phyloP scores from a whole-genome alignment of 2,888 invertebrate species.

The Tetheella fluctuosa region DNA sequence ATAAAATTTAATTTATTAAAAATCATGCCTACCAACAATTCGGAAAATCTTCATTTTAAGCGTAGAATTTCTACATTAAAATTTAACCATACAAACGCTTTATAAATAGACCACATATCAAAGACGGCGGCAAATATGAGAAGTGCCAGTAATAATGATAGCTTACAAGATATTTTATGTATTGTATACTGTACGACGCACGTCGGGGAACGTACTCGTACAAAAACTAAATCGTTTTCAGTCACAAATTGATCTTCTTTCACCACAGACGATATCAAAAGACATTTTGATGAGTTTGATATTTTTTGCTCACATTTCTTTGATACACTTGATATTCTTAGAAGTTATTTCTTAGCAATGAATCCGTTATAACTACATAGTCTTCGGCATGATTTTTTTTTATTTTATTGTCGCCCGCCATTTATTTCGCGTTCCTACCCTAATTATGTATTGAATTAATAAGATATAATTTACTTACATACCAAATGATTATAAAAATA shows the following conservation, averaged over 20 bases:
- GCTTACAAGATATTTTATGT: conserved; percentile 21
- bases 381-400: background rate
- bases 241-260: conserved; percentile 4
- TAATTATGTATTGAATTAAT: too few species aligned
- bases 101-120: conserved; percentile 37
- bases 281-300: conserved; percentile 3
- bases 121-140: conserved; percentile 33
- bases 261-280: background rate
- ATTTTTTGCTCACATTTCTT: background rate
- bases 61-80: background rate
- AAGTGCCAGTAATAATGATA: conserved; percentile 9
- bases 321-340: background rate
- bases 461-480: too few species aligned
- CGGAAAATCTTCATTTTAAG: too few species aligned
- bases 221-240: conserved; percentile 9
- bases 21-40: too few species aligned
- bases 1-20: too few species aligned
- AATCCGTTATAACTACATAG: background rate
- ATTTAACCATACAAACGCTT: conserved; percentile 19
- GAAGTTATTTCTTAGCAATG: background rate
- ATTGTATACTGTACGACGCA: conserved; percentile 56
- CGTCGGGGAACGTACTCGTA: background rate
- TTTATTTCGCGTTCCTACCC: too few species aligned
- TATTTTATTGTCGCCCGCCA: background rate
- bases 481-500: too few species aligned